These are phyloP conservation scores for Tychaedon coryphoeus DNA, from an alignment of 2,113 vertebrate species.

Conservation along the genomic window DNA sequence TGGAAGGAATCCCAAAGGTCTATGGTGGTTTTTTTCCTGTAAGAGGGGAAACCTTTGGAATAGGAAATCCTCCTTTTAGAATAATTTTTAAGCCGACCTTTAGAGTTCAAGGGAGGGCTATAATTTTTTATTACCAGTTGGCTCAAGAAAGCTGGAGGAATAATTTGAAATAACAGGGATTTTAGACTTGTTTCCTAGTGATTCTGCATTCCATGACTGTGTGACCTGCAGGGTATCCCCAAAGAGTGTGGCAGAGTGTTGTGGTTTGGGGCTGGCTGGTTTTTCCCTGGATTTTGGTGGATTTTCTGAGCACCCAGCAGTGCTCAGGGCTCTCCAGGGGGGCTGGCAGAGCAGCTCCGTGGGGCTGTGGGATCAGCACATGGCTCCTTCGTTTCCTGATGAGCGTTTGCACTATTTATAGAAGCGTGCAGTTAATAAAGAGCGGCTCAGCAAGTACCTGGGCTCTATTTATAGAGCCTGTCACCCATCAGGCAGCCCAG, in stretches of 20 bases:
- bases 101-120: background rate
- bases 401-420: background rate
- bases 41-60: background rate
- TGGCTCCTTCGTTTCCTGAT: background rate
- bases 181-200: rapidly evolving
- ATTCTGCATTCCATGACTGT: background rate
- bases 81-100: background rate
- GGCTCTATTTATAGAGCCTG: conserved; percentile 3
- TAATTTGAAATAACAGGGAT: background rate
- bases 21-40: background rate
- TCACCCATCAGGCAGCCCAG: background rate
- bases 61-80: background rate
- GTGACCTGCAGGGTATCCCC: background rate
- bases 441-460: background rate
- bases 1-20: background rate
- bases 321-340: background rate
- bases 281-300: rapidly evolving
- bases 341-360: background rate
- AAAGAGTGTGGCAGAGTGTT: rapidly evolving
- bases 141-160: background rate
- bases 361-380: background rate
- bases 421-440: background rate
- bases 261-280: background rate
- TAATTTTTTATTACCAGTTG: background rate
- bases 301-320: background rate